phyloP scores from a whole-genome alignment of 2,888 invertebrate genomes.

The Drosophila setosimentum region DNA sequence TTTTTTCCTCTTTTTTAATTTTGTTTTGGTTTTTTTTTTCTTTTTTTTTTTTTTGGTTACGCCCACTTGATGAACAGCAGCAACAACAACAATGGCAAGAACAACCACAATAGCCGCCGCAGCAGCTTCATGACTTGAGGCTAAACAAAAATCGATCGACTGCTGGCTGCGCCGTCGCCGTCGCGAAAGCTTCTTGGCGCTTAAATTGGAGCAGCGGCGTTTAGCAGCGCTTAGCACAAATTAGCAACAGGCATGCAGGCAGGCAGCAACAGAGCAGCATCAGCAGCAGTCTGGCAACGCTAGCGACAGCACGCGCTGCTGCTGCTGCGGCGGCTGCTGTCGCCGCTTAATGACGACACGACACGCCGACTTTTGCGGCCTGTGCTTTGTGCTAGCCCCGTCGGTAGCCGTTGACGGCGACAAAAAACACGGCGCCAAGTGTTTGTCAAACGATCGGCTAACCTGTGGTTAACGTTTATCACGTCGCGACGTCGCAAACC shows the following conservation, averaged over 20 bases:
- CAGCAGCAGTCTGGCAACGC: slow-evolving; percentile 58
- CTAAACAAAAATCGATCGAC: slow-evolving; percentile 57
- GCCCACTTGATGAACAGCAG: slow-evolving; percentile 73
- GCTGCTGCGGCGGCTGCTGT: neutral
- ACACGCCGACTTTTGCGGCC: slow-evolving; percentile 25
- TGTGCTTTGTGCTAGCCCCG: slow-evolving; percentile 29
- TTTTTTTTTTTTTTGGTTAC: slow-evolving; percentile 73
- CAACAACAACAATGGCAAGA: slow-evolving; percentile 15
- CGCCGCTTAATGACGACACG: slow-evolving; percentile 70
- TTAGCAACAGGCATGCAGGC: slow-evolving; percentile 61
- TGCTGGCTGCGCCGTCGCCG: slow-evolving; percentile 51
- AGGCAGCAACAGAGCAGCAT: neutral
- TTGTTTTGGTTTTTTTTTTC: neutral
- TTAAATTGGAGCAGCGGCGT: slow-evolving; percentile 75
- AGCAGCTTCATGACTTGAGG: slow-evolving; percentile 41
- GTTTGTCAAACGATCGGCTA: slow-evolving; percentile 81
- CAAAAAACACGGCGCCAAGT: slow-evolving; percentile 79
- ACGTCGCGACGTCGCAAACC: slow-evolving; percentile 66
- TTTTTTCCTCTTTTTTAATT: slow-evolving; percentile 46
- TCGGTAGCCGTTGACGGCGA: slow-evolving; percentile 72
- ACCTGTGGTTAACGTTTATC: slow-evolving; percentile 76
- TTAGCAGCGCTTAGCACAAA: slow-evolving; percentile 79
- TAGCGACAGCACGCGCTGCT: slow-evolving; percentile 62
- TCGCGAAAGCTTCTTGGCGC: slow-evolving; percentile 69
- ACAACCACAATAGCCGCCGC: slow-evolving; percentile 34